Conservation (phyloP, 1,140 invertebrate genomes). For the Catajapyx aquilonaris region DNA sequence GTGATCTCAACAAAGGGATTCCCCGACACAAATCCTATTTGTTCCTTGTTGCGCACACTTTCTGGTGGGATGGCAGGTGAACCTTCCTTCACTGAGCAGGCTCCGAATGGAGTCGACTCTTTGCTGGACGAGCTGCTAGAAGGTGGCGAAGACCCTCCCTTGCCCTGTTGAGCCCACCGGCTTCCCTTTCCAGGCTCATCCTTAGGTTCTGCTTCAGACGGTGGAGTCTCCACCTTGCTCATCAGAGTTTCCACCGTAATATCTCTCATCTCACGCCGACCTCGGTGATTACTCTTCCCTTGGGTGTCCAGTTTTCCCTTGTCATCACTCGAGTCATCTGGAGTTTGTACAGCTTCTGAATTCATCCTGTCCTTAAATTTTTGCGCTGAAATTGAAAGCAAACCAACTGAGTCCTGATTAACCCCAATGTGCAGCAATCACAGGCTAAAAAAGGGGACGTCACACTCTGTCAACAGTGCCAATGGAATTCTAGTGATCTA, state of each 20-base stretch:
- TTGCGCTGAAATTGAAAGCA: background rate
- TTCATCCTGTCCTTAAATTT: background rate
- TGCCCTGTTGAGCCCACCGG: background rate
- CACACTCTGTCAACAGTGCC: background rate
- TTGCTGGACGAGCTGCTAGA: constrained; percentile 4
- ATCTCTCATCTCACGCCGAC: constrained; percentile 31
- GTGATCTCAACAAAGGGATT: constrained; percentile 94
- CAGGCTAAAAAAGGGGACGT: too few relatives aligned
- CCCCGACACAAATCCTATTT: constrained; percentile 62
- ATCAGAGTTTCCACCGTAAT: constrained; percentile 31
- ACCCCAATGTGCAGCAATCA: constrained; percentile 3
- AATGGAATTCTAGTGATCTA: background rate
- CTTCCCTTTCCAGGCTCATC: background rate
- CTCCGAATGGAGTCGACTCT: background rate
- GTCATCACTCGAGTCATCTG: background rate
- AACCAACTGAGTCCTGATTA: background rate
- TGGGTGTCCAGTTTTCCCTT: background rate
- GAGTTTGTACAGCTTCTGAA: background rate
- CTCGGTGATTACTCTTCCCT: constrained; percentile 17
- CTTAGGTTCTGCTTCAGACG: constrained; percentile 1
- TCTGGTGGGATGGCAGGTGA: background rate
- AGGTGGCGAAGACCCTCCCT: constrained; percentile 2
- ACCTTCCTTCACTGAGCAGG: background rate
- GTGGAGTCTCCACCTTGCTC: background rate
- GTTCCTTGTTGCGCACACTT: constrained; percentile 7